Percentiles rank a stretch among this genome's conserved stretches.
Evolutionary conservation across 1,140 invertebrate genomes (phyloP).

Genomic region (Solenopsis invicta): DNA sequence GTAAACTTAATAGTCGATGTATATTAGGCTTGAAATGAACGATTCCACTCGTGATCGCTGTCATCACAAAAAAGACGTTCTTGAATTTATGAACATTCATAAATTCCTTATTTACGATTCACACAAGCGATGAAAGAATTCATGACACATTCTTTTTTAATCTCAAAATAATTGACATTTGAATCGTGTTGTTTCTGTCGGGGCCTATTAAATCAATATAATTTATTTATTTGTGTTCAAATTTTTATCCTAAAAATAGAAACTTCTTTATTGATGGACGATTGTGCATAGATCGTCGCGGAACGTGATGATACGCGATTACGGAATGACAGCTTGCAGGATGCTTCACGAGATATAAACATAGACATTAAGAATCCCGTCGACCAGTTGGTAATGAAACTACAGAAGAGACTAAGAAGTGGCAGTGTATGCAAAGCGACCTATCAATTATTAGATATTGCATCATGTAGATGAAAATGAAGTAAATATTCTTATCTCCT

Average conservation of each 20-base stretch:
- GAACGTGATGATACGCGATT: conserved; percentile 52
- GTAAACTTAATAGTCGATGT: conserved; percentile 79
- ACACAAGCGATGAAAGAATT: not conserved
- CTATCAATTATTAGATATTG: conserved; percentile 34
- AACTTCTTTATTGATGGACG: not conserved
- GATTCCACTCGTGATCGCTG: conserved; percentile 70
- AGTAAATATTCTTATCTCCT: conserved; percentile 6
- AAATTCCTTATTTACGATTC: not conserved
- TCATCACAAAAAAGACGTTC: conserved; percentile 16
- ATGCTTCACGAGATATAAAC: conserved; percentile 74
- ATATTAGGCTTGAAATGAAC: conserved; percentile 75
- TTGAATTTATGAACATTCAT: not conserved
- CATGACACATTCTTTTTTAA: not conserved
- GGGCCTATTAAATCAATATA: not conserved
- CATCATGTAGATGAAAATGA: conserved; percentile 30
- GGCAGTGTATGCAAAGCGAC: conserved; percentile 27
- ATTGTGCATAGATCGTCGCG: not conserved
- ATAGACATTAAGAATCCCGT: conserved; percentile 73
- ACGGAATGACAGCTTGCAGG: conserved; percentile 64
- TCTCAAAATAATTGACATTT: not conserved
- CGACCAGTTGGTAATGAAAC: conserved; percentile 67
- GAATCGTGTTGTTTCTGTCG: not conserved
- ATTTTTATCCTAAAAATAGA: not conserved
- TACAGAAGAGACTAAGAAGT: conserved; percentile 22
- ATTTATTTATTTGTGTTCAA: not conserved